Base-by-base conservation (phyloP, 2,113 vertebrate genomes). In the Cinclus mexicanus region DNA sequence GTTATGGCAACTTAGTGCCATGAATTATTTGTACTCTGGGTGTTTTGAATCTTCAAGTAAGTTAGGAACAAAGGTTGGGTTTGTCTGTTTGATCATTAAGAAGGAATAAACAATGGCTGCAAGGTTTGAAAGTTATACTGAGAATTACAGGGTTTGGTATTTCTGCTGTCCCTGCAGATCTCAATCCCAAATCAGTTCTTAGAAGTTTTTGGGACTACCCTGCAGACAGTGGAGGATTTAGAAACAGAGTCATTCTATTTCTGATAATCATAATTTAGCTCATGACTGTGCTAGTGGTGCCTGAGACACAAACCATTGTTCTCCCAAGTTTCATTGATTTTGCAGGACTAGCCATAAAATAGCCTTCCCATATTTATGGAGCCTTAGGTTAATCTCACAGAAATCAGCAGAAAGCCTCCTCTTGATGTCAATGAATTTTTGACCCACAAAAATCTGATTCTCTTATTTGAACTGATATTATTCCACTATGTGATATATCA, bases 101-200 rank as follows among this genome's bases (percentile, higher is more conserved):
- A 88, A 69, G 28, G 50, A 88, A 53, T 76, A 80, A 95, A 79
- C 15, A 91, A 22, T 6, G 16, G 31, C 59, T 94, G 31, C 21
- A 74, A 35, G 26, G 59, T 86, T n/a, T 44, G 77, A 35, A 85
- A 70, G 8, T 74, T 83, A 47, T 12, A 42, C 10, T 2, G 5
- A 57, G 50, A 79, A 21, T 47, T 59, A 55, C 10, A 56, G 12
- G 39, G 69, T 72, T 96, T 96, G 83, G 44, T 95, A 75, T 94
- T 97, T 93, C 63, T 93, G 90, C 60, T 67, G 50, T 83, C 42
- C 44, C 71, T 65, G 35, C 50, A 96, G 67, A 94, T 94, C 94
- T 84, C 76, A 53, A 72, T 56, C 7, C 42, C 39, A 69, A 70
- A 82, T 50, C 56, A 74, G 10, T 53, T 77, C 61, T 59, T 4